Percentiles rank a stretch among this genome's conserved stretches.
Evolutionary conservation across 2,888 invertebrate species (phyloP).

Genomic region (Mesorhabditis sp.): DNA sequence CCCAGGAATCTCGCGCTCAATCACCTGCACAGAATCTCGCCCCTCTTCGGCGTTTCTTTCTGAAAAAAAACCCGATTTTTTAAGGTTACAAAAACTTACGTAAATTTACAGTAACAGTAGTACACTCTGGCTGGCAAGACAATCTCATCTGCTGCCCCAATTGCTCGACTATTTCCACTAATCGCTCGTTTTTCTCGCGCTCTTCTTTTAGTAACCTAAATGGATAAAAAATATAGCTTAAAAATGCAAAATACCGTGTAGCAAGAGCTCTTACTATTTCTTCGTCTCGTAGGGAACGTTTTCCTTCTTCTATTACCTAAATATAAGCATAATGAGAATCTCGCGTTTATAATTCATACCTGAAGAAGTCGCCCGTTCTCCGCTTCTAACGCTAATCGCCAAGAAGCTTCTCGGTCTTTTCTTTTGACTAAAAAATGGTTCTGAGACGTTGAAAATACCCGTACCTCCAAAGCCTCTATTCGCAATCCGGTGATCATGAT

Average conservation of each 20-base stretch:
- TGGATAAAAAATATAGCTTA: too few species aligned
- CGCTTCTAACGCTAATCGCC: slow-evolving; percentile 6
- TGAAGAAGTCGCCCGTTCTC: slow-evolving; percentile 4
- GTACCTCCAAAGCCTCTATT: not conserved
- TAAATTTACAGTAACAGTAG: not conserved
- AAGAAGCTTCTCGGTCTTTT: slow-evolving; percentile 1
- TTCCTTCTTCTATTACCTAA: slow-evolving; percentile 4
- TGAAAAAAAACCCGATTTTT: not conserved
- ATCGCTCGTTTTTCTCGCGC: not conserved
- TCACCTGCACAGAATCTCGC: not conserved
- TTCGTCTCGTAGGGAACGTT: not conserved
- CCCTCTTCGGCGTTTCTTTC: not conserved
- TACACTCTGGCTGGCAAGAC: not conserved
- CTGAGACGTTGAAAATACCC: not conserved
- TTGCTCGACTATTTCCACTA: not conserved
- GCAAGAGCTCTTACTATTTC: not conserved
- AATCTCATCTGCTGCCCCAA: not conserved
- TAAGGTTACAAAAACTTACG: not conserved
- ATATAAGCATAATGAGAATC: not conserved
- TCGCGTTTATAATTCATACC: not conserved
- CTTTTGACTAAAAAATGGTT: not conserved
- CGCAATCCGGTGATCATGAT: not conserved
- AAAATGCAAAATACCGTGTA: not conserved
- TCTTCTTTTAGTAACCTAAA: slow-evolving; percentile 3
- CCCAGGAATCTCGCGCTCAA: not conserved